These are phyloP conservation scores for Todiramphus saurophagus DNA, from an alignment of 2,113 vertebrate species.

Conservation along the genomic window DNA sequence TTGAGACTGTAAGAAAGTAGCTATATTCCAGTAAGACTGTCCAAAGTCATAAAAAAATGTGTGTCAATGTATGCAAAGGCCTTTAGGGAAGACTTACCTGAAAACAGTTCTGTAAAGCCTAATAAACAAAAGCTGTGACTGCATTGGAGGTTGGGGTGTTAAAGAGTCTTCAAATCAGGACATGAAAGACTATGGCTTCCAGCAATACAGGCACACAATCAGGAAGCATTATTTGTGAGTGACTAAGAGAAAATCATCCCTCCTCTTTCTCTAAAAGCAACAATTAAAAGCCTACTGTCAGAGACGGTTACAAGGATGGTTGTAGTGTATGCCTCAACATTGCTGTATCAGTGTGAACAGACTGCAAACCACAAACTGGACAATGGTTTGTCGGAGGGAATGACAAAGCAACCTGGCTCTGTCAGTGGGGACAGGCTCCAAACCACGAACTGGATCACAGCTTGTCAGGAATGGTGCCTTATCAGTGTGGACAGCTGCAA, in stretches of 20 bases:
- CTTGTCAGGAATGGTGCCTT: no score
- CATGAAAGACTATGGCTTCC: fast-evolving
- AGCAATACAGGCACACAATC: background rate
- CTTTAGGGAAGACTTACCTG: background rate
- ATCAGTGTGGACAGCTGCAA: no score
- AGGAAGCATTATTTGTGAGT: background rate
- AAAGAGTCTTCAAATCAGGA: background rate
- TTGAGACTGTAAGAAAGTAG: background rate
- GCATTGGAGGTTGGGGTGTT: background rate
- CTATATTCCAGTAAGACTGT: background rate
- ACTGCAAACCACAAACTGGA: no score
- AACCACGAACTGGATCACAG: no score
- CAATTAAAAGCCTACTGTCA: background rate
- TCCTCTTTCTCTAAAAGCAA: background rate
- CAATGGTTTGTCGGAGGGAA: no score
- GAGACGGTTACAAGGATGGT: no score
- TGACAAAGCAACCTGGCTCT: no score
- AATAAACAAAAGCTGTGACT: background rate
- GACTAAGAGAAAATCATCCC: background rate
- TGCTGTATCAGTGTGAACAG: no score
- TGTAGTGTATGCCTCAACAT: no score
- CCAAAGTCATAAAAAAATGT: background rate
- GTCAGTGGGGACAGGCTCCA: no score
- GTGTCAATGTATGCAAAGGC: background rate
- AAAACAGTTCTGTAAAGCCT: background rate